phyloP scores from a whole-genome alignment of 2,113 vertebrate species.

The Suncus etruscus region DNA sequence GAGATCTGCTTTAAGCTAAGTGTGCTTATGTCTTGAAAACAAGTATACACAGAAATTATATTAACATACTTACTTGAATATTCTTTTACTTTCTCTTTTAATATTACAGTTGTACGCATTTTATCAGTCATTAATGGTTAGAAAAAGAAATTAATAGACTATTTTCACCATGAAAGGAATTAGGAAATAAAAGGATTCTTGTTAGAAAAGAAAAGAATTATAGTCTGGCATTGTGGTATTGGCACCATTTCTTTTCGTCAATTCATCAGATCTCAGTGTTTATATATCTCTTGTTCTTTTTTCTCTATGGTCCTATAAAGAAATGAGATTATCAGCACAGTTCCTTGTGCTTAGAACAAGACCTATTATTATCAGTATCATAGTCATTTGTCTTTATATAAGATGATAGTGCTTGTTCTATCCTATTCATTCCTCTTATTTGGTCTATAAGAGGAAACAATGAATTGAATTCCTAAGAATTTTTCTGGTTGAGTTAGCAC shows the following conservation, averaged over 20 bases:
- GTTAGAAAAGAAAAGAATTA: conserved; percentile 64
- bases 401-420: conserved; percentile 62
- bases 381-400: conserved; percentile 74
- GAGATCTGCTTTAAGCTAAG: not conserved
- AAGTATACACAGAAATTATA: no score
- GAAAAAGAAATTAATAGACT: conserved; percentile 12
- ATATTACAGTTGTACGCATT: conserved; percentile 39
- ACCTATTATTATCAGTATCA: conserved; percentile 67
- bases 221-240: not conserved
- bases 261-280: conserved; percentile 22
- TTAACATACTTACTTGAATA: not conserved
- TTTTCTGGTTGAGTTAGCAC: conserved; percentile 61
- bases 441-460: conserved; percentile 66
- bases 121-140: conserved; percentile 41
- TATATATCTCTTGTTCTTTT: conserved; percentile 7
- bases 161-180: conserved; percentile 23
- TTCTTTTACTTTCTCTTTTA: conserved; percentile 50
- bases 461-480: conserved; percentile 52
- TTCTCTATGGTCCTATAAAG: conserved; percentile 2
- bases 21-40: not conserved
- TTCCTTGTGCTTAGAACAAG: conserved; percentile 59
- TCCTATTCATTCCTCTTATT: conserved; percentile 53
- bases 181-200: conserved; percentile 53
- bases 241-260: conserved; percentile 56
- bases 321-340: conserved; percentile 65